Percentiles rank a stretch among this genome's conserved stretches.
Evolutionary conservation across 2,797 vertebrate genomes (phyloP).

Genomic region (Megaceryle alcyon): DNA sequence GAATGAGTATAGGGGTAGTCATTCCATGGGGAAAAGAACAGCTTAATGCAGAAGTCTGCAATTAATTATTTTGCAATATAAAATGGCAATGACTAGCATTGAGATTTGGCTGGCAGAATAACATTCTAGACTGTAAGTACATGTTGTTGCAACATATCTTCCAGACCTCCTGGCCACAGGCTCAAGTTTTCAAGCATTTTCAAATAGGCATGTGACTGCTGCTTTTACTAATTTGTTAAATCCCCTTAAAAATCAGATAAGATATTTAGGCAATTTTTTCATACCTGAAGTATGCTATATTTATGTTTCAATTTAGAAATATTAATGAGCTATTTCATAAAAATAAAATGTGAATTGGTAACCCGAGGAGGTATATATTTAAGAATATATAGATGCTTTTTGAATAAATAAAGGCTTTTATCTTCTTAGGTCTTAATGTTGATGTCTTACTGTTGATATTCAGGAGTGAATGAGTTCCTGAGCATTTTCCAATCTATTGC

Average conservation of each 20-base stretch:
- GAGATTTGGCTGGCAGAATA: constrained; percentile 1
- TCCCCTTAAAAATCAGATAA: background rate
- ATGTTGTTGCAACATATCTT: background rate
- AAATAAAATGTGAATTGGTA: background rate
- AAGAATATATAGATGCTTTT: background rate
- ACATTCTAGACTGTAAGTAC: background rate
- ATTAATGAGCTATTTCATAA: background rate
- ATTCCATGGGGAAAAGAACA: background rate
- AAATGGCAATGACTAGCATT: background rate
- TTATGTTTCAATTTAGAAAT: background rate
- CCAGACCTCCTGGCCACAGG: background rate
- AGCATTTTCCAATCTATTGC: background rate
- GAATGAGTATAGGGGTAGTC: background rate
- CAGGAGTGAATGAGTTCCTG: background rate
- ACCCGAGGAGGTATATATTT: background rate
- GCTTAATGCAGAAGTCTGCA: background rate
- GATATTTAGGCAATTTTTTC: background rate
- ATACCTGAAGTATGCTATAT: fast-evolving
- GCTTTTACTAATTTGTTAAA: background rate
- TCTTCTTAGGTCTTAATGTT: background rate
- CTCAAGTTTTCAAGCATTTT: background rate
- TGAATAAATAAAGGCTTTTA: background rate
- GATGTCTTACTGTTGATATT: background rate
- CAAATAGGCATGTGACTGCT: background rate
- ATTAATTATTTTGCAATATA: background rate